Evolutionary conservation across 1,140 invertebrate genomes (phyloP).

Genomic region (Anthonomus grandis): DNA sequence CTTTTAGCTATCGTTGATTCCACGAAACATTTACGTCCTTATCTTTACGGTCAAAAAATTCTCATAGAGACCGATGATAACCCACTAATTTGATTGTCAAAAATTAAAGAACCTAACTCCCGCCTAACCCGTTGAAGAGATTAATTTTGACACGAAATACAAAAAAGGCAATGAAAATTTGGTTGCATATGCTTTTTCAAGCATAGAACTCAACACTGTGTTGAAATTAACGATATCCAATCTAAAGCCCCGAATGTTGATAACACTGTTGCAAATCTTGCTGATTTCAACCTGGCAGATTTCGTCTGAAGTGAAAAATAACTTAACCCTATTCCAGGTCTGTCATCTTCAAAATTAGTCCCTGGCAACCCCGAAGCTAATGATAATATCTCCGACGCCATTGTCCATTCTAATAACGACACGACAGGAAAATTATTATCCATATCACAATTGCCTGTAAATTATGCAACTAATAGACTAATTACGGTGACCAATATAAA

Average conservation of each 20-base stretch:
- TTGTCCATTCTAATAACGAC: background rate
- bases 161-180: background rate
- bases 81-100: too few species aligned
- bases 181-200: background rate
- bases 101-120: too few species aligned
- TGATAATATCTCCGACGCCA: background rate
- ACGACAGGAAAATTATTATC: background rate
- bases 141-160: background rate
- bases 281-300: too few species aligned
- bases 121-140: too few species aligned
- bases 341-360: too few species aligned
- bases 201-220: background rate
- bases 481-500: background rate
- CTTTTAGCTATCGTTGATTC: too few species aligned
- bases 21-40: too few species aligned
- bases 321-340: background rate
- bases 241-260: background rate
- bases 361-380: too few species aligned
- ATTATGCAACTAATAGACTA: background rate
- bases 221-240: too few species aligned
- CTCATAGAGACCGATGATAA: too few species aligned
- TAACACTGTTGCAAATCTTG: background rate
- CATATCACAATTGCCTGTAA: background rate
- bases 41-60: conserved; percentile 14
- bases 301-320: background rate